Conservation (phyloP, 2,888 invertebrate species). For the Catocala fraxini region DNA sequence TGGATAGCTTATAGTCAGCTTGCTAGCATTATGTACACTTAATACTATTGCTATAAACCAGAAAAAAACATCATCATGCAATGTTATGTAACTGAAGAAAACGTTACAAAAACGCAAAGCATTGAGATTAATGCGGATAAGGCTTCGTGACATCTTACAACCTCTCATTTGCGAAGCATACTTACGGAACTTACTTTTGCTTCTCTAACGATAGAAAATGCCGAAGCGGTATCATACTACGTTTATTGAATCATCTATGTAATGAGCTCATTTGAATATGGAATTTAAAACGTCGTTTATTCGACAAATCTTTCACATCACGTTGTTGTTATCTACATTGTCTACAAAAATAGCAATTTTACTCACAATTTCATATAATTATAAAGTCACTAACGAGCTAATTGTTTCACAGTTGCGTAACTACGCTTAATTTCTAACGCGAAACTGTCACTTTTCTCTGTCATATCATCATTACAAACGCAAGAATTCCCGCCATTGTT, state of each 20-base stretch:
- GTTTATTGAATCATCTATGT: background rate
- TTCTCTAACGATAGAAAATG: conserved; percentile 5
- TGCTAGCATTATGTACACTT: conserved; percentile 1
- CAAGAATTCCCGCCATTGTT: conserved; percentile 61
- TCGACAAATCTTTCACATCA: conserved; percentile 2
- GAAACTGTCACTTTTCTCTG: conserved; percentile 68
- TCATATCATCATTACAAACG: conserved; percentile 42
- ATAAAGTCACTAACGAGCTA: conserved; percentile 50
- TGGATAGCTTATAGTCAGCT: background rate
- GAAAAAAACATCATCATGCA: conserved; percentile 13
- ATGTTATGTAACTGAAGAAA: conserved; percentile 31
- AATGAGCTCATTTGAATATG: no score
- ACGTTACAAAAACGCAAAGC: conserved; percentile 21
- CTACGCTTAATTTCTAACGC: conserved; percentile 57
- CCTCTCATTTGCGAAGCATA: conserved; percentile 29
- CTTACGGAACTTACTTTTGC: conserved; percentile 14
- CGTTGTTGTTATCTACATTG: conserved; percentile 11
- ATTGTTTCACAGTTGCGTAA: conserved; percentile 62
- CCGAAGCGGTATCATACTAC: background rate
- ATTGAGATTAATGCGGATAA: conserved; percentile 24
- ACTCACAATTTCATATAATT: conserved; percentile 47
- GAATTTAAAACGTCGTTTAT: background rate
- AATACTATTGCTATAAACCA: conserved; percentile 9
- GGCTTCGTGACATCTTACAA: conserved; percentile 20
- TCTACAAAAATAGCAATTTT: conserved; percentile 31